A percentile compares a stretch with the other conserved stretches of the same genome.
Conservation (phyloP, 2,888 invertebrate genomes). For the Abscondita cerata region DNA sequence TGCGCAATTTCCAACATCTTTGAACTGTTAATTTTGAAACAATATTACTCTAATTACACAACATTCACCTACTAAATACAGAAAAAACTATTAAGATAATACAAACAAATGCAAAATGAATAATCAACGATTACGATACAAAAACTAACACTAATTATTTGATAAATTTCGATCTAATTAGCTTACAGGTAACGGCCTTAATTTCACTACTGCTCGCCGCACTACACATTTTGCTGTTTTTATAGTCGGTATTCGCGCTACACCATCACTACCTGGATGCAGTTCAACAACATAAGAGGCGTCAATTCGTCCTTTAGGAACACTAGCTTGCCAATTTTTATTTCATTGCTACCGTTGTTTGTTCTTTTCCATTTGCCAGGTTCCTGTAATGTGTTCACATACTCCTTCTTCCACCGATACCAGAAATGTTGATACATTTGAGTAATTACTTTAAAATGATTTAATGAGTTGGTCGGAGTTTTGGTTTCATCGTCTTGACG, state of each 20-base stretch:
- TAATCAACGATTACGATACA: too few relatives aligned
- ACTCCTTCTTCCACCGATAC: conserved; percentile 3
- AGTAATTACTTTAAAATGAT: neutral
- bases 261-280: conserved; percentile 17
- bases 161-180: too few relatives aligned
- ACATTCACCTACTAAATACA: too few relatives aligned
- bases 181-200: neutral
- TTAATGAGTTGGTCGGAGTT: conserved; percentile 15
- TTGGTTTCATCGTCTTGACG: conserved; percentile 19
- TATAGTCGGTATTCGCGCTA: neutral
- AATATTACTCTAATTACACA: too few relatives aligned
- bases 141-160: too few relatives aligned
- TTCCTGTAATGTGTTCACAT: conserved; percentile 27
- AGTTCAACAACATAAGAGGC: conserved; percentile 3
- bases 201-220: neutral
- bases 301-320: neutral
- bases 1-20: too few relatives aligned
- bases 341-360: neutral
- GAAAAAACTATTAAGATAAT: too few relatives aligned
- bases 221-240: neutral
- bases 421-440: neutral
- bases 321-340: neutral
- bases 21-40: too few relatives aligned
- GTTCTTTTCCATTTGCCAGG: neutral
- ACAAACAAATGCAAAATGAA: too few relatives aligned